These are phyloP conservation scores for Nannoperca australis DNA, from an alignment of 2,797 vertebrate species.

Conservation along the genomic window DNA sequence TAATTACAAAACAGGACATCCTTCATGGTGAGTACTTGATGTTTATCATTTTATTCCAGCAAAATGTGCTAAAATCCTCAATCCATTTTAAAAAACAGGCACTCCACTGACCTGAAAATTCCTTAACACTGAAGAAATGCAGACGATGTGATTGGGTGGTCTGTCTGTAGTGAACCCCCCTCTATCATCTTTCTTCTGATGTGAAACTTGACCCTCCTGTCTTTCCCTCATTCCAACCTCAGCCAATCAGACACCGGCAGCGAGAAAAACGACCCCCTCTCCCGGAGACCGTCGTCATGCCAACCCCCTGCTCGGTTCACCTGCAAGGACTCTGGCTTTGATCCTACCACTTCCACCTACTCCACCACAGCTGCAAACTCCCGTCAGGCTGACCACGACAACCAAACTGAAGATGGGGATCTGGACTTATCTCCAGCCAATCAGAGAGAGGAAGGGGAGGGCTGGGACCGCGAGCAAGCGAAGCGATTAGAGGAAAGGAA, in stretches of 20 bases:
- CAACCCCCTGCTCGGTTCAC: slow-evolving; percentile 71
- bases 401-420: slow-evolving; percentile 61
- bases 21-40: background rate
- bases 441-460: slow-evolving; percentile 84
- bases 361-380: slow-evolving; percentile 74
- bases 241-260: slow-evolving; percentile 88
- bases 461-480: slow-evolving; percentile 89
- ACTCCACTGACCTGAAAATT: slow-evolving; percentile 31
- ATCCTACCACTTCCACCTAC: slow-evolving; percentile 69
- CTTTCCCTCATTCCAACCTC: slow-evolving; percentile 63
- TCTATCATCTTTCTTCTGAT: slow-evolving; percentile 70
- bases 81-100: background rate
- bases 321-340: slow-evolving; percentile 70
- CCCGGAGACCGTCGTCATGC: slow-evolving; percentile 67
- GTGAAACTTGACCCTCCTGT: slow-evolving; percentile 72
- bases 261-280: slow-evolving; percentile 88
- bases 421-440: slow-evolving; percentile 63
- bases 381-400: slow-evolving; percentile 78
- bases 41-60: background rate
- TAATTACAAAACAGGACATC: slow-evolving; percentile 1
- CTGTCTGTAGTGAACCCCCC: slow-evolving; percentile 39
- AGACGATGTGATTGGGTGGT: slow-evolving; percentile 64
- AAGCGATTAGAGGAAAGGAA: slow-evolving; percentile 92
- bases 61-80: background rate
- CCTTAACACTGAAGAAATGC: slow-evolving; percentile 36